Conservation (phyloP, 2,888 invertebrate genomes). For the Autographa gamma region DNA sequence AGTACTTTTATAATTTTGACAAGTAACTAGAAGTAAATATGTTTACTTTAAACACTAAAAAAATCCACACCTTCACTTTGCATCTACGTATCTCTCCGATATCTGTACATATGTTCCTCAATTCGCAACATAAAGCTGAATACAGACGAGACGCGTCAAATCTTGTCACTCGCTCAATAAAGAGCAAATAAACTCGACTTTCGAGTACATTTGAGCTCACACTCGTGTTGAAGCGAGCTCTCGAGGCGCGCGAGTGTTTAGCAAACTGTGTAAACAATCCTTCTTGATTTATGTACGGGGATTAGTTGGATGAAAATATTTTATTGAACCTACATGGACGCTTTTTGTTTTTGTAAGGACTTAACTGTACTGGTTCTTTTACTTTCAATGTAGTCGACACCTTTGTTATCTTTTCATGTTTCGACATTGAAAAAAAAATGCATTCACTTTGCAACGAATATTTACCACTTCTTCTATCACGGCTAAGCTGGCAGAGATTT, state of each 20-base stretch:
- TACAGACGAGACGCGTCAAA: constrained; percentile 67
- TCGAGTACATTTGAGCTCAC: constrained; percentile 76
- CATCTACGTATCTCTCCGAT: constrained; percentile 14
- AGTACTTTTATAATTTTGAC: too few species aligned
- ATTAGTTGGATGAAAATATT: constrained; percentile 30
- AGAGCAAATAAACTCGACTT: constrained; percentile 81
- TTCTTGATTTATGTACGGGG: constrained; percentile 69
- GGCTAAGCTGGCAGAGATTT: too few species aligned
- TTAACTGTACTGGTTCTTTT: too few species aligned
- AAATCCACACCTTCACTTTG: not conserved
- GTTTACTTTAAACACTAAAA: too few species aligned
- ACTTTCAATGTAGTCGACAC: too few species aligned
- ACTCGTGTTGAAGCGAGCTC: constrained; percentile 75
- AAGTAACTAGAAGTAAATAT: too few species aligned
- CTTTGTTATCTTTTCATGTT: not conserved
- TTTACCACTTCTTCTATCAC: too few species aligned
- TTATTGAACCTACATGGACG: not conserved
- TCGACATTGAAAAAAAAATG: too few species aligned
- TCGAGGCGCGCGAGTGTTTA: constrained; percentile 76
- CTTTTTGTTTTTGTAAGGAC: not conserved
- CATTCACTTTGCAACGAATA: too few species aligned
- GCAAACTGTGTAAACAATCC: constrained; percentile 79
- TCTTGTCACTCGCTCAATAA: constrained; percentile 78
- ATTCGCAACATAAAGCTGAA: constrained; percentile 60
- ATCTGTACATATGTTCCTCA: constrained; percentile 33